These are phyloP conservation scores for Drosophila pseudotakahashii DNA, from an alignment of 2,888 invertebrate species.

Conservation along the genomic window DNA sequence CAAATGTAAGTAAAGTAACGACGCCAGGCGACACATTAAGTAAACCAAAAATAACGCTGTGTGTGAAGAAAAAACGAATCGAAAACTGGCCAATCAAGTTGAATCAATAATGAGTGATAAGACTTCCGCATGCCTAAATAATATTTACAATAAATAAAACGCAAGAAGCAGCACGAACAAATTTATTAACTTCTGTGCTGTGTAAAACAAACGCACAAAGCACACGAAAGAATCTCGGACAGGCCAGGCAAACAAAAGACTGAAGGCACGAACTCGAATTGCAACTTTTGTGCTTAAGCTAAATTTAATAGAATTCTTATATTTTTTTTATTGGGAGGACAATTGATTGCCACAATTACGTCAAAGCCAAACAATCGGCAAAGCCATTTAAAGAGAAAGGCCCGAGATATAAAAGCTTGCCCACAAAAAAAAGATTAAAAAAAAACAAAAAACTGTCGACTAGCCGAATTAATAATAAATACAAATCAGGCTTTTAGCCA, in stretches of 20 bases:
- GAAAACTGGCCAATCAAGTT: slow-evolving; percentile 66
- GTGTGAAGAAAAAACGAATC: slow-evolving; percentile 15
- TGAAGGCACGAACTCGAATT: slow-evolving; percentile 22
- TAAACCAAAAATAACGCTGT: slow-evolving; percentile 25
- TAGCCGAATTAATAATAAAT: slow-evolving; percentile 67
- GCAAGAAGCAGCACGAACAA: slow-evolving; percentile 41
- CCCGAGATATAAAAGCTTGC: slow-evolving; percentile 43
- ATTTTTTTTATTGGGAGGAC: slow-evolving; percentile 35
- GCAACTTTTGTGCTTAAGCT: slow-evolving; percentile 21
- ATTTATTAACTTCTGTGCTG: slow-evolving; percentile 42
- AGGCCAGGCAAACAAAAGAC: slow-evolving; percentile 29
- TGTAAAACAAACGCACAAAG: slow-evolving; percentile 30
- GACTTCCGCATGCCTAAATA: slow-evolving; percentile 75
- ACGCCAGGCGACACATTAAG: slow-evolving; percentile 6
- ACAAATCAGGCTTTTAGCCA: slow-evolving; percentile 53
- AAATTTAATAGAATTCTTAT: slow-evolving; percentile 9
- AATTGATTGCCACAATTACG: slow-evolving; percentile 68
- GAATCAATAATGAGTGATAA: slow-evolving; percentile 59
- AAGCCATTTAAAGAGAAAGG: slow-evolving; percentile 67
- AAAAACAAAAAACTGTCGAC: slow-evolving; percentile 40
- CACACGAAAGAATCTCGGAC: neutral
- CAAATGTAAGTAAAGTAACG: slow-evolving; percentile 57
- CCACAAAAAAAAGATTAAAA: slow-evolving; percentile 20
- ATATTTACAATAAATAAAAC: slow-evolving; percentile 69
- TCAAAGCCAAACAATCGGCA: slow-evolving; percentile 40